Conservation (phyloP, 1,140 invertebrate genomes). For the Popillia japonica region DNA sequence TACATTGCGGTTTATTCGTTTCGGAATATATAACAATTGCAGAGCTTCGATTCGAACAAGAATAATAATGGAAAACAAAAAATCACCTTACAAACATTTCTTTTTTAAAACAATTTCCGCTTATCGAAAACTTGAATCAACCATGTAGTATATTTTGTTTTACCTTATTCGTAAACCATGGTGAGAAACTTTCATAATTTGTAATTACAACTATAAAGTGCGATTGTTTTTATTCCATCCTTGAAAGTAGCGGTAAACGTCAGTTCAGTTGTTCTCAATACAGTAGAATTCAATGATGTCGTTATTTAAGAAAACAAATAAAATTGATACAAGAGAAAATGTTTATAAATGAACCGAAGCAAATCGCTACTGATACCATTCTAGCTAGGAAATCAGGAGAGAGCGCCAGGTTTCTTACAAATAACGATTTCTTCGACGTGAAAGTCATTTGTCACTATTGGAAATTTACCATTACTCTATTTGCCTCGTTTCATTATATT, state of each 20-base stretch:
- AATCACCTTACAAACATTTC: too few relatives aligned
- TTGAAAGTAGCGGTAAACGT: too few relatives aligned
- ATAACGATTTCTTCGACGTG: constrained; percentile 8
- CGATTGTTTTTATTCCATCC: too few relatives aligned
- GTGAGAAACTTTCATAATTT: not conserved
- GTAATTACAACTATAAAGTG: not conserved
- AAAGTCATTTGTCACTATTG: not conserved
- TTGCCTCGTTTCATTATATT: not conserved
- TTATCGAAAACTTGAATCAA: not conserved
- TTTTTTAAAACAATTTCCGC: not conserved
- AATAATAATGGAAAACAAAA: not conserved
- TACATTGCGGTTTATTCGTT: not conserved
- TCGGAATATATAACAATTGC: not conserved
- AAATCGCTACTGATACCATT: not conserved
- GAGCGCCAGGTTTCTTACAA: not conserved
- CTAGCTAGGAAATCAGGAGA: not conserved
- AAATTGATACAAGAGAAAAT: not conserved
- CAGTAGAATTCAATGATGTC: too few relatives aligned
- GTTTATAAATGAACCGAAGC: not conserved
- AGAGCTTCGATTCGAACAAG: not conserved
- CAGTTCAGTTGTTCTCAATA: too few relatives aligned
- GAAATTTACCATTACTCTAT: not conserved
- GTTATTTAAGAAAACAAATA: not conserved
- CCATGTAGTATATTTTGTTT: not conserved
- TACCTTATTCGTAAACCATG: too few relatives aligned